A percentile compares a stretch with the other conserved stretches of the same genome.
Evolutionary conservation across 35 echinoderm and acorn worm genomes (phyloP).

Genomic region (Anneissia japonica): DNA sequence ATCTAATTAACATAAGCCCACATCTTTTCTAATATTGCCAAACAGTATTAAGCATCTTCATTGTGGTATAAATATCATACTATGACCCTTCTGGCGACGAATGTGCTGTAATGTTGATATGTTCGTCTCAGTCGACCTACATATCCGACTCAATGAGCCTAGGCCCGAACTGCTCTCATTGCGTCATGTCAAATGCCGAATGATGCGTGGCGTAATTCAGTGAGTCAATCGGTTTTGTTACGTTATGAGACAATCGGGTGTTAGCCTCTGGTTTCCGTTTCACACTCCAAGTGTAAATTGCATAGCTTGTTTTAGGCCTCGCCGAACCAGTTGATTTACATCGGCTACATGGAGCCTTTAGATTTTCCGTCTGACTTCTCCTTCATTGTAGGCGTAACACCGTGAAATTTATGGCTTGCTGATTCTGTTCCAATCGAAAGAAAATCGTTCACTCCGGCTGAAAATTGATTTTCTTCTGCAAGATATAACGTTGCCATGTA

Average conservation of each 20-base stretch:
- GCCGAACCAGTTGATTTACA: not conserved
- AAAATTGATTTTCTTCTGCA: not conserved
- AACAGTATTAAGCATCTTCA: not conserved
- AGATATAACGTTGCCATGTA: not conserved
- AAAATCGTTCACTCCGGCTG: not conserved
- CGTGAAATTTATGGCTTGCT: not conserved
- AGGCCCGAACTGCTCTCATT: not conserved
- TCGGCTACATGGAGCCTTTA: not conserved
- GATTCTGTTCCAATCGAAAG: not conserved
- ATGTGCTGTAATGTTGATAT: not conserved
- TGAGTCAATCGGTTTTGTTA: not conserved
- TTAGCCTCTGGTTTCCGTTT: not conserved
- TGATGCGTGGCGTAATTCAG: not conserved
- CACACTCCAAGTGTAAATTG: not conserved
- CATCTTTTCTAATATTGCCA: not conserved
- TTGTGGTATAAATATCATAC: not conserved
- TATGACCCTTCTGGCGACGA: not conserved
- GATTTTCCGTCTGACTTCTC: not conserved
- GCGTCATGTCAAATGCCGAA: not conserved
- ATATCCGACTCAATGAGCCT: not conserved
- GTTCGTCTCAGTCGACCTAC: not conserved
- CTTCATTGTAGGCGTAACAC: not conserved
- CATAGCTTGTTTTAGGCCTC: not conserved
- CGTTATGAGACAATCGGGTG: not conserved
- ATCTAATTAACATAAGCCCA: too few species aligned